These are phyloP conservation scores for Ectropis crepuscularia DNA, from an alignment of 2,888 invertebrate genomes.

Conservation along the genomic window DNA sequence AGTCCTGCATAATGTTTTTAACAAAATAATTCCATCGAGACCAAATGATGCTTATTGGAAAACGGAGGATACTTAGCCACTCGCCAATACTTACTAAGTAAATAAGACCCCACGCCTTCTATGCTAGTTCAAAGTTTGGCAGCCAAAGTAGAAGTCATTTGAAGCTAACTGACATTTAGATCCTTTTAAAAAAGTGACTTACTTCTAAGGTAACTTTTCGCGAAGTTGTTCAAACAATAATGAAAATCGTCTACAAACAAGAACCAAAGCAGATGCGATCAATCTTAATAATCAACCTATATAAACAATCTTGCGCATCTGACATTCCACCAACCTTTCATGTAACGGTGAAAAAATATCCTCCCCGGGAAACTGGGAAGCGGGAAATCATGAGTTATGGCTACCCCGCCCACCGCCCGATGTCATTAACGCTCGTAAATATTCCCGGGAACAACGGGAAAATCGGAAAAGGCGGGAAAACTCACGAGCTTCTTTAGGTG, in stretches of 20 bases:
- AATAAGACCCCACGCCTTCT: too few species aligned
- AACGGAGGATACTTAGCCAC: too few species aligned
- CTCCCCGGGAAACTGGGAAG: conserved; percentile 46
- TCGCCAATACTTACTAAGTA: too few species aligned
- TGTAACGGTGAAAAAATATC: conserved; percentile 61
- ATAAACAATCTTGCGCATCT: conserved; percentile 34
- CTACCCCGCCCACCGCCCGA: conserved; percentile 55
- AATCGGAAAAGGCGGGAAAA: conserved; percentile 3
- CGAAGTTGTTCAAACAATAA: background rate
- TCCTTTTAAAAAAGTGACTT: too few species aligned
- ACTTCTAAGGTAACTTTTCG: too few species aligned
- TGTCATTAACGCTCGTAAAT: conserved; percentile 73
- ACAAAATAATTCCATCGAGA: too few species aligned
- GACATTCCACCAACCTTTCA: conserved; percentile 29
- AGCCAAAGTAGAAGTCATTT: too few species aligned
- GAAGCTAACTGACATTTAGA: too few species aligned
- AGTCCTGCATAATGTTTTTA: too few species aligned
- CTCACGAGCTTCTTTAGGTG: conserved; percentile 2
- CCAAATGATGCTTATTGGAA: too few species aligned
- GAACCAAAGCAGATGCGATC: conserved; percentile 18
- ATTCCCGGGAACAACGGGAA: conserved; percentile 38
- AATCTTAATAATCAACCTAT: conserved; percentile 26
- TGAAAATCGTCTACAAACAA: conserved; percentile 6
- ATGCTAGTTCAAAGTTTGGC: too few species aligned
- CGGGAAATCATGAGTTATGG: conserved; percentile 76